Evolutionary conservation across 2,888 invertebrate genomes (phyloP), one percentile per base, ranked within the genome.

Genomic region (Lycia hirtaria): DNA sequence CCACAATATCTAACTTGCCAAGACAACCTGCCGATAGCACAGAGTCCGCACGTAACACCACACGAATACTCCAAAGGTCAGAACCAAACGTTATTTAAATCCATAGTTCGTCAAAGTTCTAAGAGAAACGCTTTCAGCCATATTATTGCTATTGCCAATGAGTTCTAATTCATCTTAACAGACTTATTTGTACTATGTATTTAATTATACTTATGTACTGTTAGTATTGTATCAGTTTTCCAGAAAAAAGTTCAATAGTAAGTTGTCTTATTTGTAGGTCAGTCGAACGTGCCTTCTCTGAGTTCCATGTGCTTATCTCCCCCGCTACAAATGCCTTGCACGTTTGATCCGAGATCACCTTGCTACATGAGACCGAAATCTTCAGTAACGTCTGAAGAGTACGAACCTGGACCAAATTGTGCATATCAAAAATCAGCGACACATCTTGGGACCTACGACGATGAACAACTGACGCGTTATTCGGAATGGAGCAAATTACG

Each of bases 361-460:
- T 41, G 41, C 6, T 32, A 15, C 6, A 33, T 14, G 26, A 26
- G 51, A 6, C 41, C 32, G 14, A 33, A 54, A 12, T 49, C 56
- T n/a, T n/a, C 20, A 22, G 4, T 15, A 0, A 22, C 56, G 7
- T 7, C 51, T 4, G 56, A 62, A 32, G 38, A 57, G 4, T 30
- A 43, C 10, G 52, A 50, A 0, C 15, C 49, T 4, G 30, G 30
- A 14, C 17, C 49, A 0, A 48, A 37, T 14, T 26, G 41, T 5
- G n/a, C n/a, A n/a, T 37, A 37, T 15, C 49, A 6, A 50, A 41
- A 43, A 28, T 22, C 49, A 10, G n/a, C 28, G 6, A 56, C 60
- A 1, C 49, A 47, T 5, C 17, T 58, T 2, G 60, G 60, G 6
- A 55, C 49, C 7, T 49, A 56, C 10, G 52, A 60, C 26, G 35